These are phyloP conservation scores for Ashinkailepas kermadecensis DNA, from an alignment of 2,888 invertebrate genomes.

Conservation along the genomic window DNA sequence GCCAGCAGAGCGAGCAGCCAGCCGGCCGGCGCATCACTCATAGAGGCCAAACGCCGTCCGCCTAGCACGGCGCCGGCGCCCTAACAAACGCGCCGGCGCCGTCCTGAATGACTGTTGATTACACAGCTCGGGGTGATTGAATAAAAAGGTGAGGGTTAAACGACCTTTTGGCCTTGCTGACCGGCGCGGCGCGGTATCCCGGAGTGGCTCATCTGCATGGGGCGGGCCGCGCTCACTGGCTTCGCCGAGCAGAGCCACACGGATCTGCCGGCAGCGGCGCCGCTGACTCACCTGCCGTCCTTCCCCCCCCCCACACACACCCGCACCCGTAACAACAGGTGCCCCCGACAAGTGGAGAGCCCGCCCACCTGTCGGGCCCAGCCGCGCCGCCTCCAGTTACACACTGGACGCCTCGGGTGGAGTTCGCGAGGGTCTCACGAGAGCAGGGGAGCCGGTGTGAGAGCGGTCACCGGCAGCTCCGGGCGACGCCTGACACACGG, in stretches of 20 bases:
- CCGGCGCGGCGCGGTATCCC: not conserved
- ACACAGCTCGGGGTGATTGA: slow-evolving; percentile 22
- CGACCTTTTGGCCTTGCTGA: slow-evolving; percentile 22
- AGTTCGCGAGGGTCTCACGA: not conserved
- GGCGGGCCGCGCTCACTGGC: not conserved
- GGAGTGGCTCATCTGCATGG: slow-evolving; percentile 10
- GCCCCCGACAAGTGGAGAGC: not conserved
- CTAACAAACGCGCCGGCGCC: slow-evolving; percentile 2
- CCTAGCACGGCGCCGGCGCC: not conserved
- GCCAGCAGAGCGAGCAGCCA: not conserved
- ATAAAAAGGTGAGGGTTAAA: slow-evolving; percentile 23
- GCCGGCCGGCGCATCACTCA: not conserved
- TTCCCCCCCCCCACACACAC: not conserved
- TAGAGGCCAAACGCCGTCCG: not conserved
- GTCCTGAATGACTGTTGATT: slow-evolving; percentile 16
- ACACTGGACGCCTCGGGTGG: not conserved
- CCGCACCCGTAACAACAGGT: not conserved
- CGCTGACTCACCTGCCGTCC: not conserved
- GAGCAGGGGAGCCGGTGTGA: not conserved
- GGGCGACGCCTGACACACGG: too few relatives aligned
- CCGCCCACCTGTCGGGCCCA: not conserved
- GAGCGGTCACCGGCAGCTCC: too few relatives aligned
- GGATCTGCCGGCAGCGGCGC: not conserved
- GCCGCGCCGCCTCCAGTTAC: not conserved
- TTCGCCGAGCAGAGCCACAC: not conserved